Conservation (phyloP, 1,140 invertebrate species). For the Andrena cerasifolii region DNA sequence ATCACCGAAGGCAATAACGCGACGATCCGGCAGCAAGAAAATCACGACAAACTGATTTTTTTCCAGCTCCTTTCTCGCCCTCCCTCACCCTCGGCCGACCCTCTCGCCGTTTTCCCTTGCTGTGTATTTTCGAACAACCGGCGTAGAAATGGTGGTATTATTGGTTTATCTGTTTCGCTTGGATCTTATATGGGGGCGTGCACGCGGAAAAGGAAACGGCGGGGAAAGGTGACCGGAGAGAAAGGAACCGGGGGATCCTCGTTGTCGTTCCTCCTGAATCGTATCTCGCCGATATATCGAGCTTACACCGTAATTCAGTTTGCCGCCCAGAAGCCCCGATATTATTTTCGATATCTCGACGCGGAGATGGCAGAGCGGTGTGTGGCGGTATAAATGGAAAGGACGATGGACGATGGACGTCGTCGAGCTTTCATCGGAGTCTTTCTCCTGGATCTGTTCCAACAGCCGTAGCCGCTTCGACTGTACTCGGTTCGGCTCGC, state of each 20-base stretch:
- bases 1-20: constrained; percentile 30
- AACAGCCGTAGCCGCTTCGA: neutral
- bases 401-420: constrained; percentile 38
- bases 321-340: constrained; percentile 68
- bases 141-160: constrained; percentile 77
- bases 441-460: constrained; percentile 33
- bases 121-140: constrained; percentile 43
- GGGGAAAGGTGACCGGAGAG: neutral
- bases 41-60: constrained; percentile 71
- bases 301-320: constrained; percentile 75
- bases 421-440: constrained; percentile 17
- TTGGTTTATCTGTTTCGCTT: constrained; percentile 79
- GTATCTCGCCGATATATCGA: constrained; percentile 70
- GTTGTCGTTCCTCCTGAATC: constrained; percentile 61
- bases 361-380: constrained; percentile 4
- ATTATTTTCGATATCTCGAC: constrained; percentile 78
- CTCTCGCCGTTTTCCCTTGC: too few relatives aligned
- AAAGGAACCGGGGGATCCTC: neutral
- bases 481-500: too few relatives aligned
- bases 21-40: constrained; percentile 48
- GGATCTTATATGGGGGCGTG: constrained; percentile 43
- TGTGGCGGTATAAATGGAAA: constrained; percentile 57
- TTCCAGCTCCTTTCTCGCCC: constrained; percentile 55
- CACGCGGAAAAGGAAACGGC: neutral
- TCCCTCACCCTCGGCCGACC: constrained; percentile 2